Base-by-base conservation (phyloP, 2,888 invertebrate genomes). In the Aspidiotus destructor region DNA sequence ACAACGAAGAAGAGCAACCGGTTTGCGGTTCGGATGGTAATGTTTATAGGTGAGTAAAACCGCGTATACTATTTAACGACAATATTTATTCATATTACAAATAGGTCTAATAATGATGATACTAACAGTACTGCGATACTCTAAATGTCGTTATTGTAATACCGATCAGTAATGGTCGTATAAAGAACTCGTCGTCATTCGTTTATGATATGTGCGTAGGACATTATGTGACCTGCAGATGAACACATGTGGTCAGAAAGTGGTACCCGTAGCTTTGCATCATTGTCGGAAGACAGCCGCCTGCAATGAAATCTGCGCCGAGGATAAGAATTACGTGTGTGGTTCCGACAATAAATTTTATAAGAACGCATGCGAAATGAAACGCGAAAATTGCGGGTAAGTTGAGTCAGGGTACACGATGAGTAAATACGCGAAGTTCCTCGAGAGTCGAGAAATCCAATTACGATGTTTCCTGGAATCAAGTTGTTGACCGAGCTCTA, bases 261-360 rank as follows among this genome's bases (percentile, higher is more conserved):
- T 92, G 69, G 90, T 92, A 13, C 80, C 86, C 10, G 92, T 92
- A 1, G 85, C 92, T 0, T 83, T 87, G 0, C 83, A 89, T 60
- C 90, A 92, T 75, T 93, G 93, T 78, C 85, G 86, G 72, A 88
- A 89, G 41, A 93, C 93, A 0, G 89, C 90, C 1, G 84, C 87
- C 52, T 93, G 93, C 79, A 85, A 87, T 74, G 78, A 80, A 8
- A 80, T 83, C 73, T 89, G 89, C 75, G 83, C 84, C 28, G 83
- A 84, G 70, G 85, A 85, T 17, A 83, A 85, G n/a, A 79, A 82
- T 72, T 92, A 90, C 76, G 89, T 92, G 63, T 93, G 93, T 76
- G 92, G 90, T 48, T 92, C 91, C 9, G 92, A 93, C 78, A 91
- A 90, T 78, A 86, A 90, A 76, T 88, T 93, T 77, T 92, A 93